These are phyloP conservation scores for Sebastes hubbsi DNA, from an alignment of 2,797 vertebrate species.

Conservation along the genomic window DNA sequence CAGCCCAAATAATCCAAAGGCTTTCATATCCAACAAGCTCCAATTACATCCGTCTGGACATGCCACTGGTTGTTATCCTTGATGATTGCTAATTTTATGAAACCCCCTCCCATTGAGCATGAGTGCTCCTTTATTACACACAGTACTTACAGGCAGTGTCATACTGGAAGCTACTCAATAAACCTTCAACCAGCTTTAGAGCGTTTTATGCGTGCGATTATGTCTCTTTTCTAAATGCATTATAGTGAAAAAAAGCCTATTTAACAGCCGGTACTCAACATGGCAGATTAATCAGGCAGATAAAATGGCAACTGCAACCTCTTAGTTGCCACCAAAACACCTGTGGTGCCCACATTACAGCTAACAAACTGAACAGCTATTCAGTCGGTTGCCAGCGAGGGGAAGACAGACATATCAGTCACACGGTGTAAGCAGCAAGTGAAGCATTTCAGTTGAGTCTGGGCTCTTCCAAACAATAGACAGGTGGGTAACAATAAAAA, in stretches of 20 bases:
- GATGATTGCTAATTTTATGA: neutral
- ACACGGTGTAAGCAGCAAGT: conserved; percentile 8
- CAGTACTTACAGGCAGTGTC: neutral
- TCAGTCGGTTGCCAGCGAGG: neutral
- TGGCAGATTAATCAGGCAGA: conserved; percentile 20
- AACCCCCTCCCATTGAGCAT: neutral
- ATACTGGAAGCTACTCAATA: conserved; percentile 7
- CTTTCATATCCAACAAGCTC: neutral
- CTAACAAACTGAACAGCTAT: conserved; percentile 8
- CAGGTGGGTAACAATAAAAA: neutral
- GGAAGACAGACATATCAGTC: conserved; percentile 18
- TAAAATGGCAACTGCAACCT: conserved; percentile 12
- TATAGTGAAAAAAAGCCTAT: neutral
- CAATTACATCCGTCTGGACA: neutral
- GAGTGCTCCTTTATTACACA: neutral
- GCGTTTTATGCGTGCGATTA: conserved; percentile 21
- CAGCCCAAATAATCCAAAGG: neutral
- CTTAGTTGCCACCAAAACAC: conserved; percentile 15
- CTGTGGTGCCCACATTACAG: conserved; percentile 7
- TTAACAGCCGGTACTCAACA: conserved; percentile 29
- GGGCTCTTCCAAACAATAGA: neutral
- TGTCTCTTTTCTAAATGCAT: conserved; percentile 1
- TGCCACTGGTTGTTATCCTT: neutral
- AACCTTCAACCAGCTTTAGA: neutral
- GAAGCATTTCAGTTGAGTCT: neutral